A percentile compares a stretch with the other conserved stretches of the same genome.
phyloP scores from a whole-genome alignment of 2,888 invertebrate genomes.

The Pristionchus maxplancki region DNA sequence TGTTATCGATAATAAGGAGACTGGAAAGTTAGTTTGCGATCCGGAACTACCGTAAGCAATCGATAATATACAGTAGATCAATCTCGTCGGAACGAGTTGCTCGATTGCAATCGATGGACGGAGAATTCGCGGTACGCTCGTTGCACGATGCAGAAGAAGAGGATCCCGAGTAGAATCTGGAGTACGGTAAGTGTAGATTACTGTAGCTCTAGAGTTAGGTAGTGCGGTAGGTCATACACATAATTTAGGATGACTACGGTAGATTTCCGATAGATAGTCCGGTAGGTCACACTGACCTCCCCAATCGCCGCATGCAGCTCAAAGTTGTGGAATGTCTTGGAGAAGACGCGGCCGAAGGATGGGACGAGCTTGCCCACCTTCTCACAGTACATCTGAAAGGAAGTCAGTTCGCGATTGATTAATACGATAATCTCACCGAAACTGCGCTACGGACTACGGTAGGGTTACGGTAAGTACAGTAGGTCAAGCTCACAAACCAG shows the following conservation, averaged over 20 bases:
- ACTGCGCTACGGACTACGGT: no score
- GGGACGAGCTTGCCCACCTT: neutral
- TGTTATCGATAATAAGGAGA: no score
- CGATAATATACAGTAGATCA: slow-evolving; percentile 2
- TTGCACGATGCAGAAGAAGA: slow-evolving; percentile 39
- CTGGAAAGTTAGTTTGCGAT: neutral
- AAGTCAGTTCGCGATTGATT: no score
- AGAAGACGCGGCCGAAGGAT: neutral
- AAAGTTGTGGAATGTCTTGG: slow-evolving; percentile 12
- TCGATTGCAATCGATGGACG: neutral
- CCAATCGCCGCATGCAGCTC: slow-evolving; percentile 6
- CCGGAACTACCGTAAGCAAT: neutral
- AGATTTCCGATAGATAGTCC: neutral
- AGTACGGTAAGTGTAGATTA: neutral
- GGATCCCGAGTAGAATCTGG: slow-evolving; percentile 33
- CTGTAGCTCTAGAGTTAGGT: no score
- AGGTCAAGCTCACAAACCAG: no score
- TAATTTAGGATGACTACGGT: no score
- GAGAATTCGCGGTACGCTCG: slow-evolving; percentile 47
- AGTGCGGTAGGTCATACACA: no score
- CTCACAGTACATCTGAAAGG: slow-evolving; percentile 1
- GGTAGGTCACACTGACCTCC: neutral
- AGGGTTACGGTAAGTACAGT: no score
- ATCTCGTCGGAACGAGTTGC: slow-evolving; percentile 33
- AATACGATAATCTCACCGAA: no score